Base-by-base conservation (phyloP, 2,888 invertebrate species). In the Itoplectis maculator region DNA sequence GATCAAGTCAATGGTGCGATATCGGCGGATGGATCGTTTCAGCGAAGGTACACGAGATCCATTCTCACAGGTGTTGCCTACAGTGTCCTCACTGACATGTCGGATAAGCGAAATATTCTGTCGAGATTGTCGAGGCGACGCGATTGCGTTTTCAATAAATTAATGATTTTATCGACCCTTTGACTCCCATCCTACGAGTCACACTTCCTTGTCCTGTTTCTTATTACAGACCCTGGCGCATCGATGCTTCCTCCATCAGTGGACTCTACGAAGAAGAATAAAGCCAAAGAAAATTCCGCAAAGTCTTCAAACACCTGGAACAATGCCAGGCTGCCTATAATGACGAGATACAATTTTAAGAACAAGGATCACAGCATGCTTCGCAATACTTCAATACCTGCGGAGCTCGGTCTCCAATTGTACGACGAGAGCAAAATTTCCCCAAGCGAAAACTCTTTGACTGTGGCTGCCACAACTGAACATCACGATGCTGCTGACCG, bases 1-100 rank as follows among this genome's bases (percentile, higher is more conserved):
- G 63, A 88, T 92, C 68, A 91, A 91, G 79, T 90, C 90, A 18
- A 90, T 91, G 88, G 86, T 87, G 49, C 88, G 90, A 40, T 90
- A 89, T 79, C 88, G 85, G 13, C 87, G 78, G 76, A 83, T 83
- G 4, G 68, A 82, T 29, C 45, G 69, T 56, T 74, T 73, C 18
- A 68, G 75, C 35, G 87, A 86, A 88, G 89, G 90, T 90, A 88
- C 78, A 68, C 3, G 45, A 13, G 9, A 6, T 72, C 2, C 13
- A 15, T 66, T 75, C 40, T 8, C 51, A 11, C 70, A 56, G 23
- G 15, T 37, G 23, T 49, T 49, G 11, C 18, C 18, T 45, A 29
- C 68, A 68, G 18, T 68, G 49, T 37, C 49, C 51, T 69, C 35
- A 35, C 73, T 70, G 68, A 56, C 69, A 70, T 47, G 59, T 47